A percentile compares a stretch with the other conserved stretches of the same genome.
Evolutionary conservation across 2,113 vertebrate species (phyloP).

Genomic region (Anguilla rostrata): DNA sequence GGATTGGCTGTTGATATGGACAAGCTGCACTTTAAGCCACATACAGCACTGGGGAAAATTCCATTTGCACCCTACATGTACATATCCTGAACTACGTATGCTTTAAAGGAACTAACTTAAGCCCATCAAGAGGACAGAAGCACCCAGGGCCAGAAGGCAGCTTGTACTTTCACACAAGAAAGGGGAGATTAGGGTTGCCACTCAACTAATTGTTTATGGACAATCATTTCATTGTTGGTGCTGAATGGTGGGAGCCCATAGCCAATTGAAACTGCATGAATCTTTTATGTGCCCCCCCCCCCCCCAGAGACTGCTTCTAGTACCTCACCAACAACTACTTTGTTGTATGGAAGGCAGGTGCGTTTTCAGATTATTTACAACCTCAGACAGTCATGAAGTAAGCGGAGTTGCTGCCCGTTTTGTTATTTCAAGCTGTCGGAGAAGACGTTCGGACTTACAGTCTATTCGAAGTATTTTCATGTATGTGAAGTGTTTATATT

Average conservation of each 20-base stretch:
- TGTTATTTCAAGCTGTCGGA: background rate
- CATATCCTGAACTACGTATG: background rate
- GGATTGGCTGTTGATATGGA: constrained; percentile 15
- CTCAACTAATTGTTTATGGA: background rate
- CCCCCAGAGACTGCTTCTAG: background rate
- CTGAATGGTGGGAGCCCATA: background rate
- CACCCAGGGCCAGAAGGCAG: background rate
- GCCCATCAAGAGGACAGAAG: background rate
- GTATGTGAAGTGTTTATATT: background rate
- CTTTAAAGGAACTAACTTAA: background rate
- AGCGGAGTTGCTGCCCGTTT: background rate
- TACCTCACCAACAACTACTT: constrained; percentile 7
- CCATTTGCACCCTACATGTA: background rate
- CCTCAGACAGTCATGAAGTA: background rate
- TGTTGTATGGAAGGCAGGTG: background rate
- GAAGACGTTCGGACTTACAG: background rate
- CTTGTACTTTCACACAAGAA: background rate
- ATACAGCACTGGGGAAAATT: constrained; percentile 17
- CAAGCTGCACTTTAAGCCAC: constrained; percentile 32
- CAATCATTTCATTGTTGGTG: constrained; percentile 6
- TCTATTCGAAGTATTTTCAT: background rate
- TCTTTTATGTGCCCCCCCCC: background rate
- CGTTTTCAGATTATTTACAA: background rate
- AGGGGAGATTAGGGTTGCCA: background rate
- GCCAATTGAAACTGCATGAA: constrained; percentile 3